Base-by-base conservation (phyloP, 2,888 invertebrate species). In the Empis stercorea region DNA sequence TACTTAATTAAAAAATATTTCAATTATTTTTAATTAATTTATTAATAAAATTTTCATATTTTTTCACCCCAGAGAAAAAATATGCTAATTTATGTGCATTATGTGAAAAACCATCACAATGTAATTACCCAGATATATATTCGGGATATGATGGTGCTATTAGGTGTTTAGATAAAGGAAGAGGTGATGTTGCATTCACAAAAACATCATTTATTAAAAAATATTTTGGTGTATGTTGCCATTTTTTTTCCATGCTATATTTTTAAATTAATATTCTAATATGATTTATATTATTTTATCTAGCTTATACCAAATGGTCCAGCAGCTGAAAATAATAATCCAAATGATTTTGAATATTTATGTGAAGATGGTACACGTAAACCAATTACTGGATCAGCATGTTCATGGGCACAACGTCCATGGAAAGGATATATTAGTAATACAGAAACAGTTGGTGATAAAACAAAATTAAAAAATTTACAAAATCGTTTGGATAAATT, bases 141-240 rank as follows among this genome's bases (percentile, higher is more conserved):
- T 86, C 88, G 15, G 91, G 92, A 2, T 89, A 91, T 62, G 84
- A 86, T 52, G 93, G 93, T 0, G 87, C 91, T 0, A 71, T 92
- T 41, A 73, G 81, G 23, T 93, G 93, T 64, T 69, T 93, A 50
- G 81, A 82, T 2, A 80, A 84, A 56, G 84, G 86, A 54, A 80
- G 80, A 3, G 92, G 91, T 0, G 81, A 92, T 57, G 80, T 93
- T 3, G 92, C 91, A 13, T 89, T 87, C 72, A 87, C 86, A 13
- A 88, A 87, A 65, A 81, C 85, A 50, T 83, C 84, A 57, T 87
- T 74, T 57, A 84, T 87, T 36, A 75, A 80, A 59, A 80, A 83
- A 63, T 85, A 84, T 74, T 86, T 87, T 61, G 85, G 84, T 47
- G 81, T 82, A 68, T 56, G 61, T 58, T 30, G n/a, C n/a, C n/a